Conservation (phyloP, 2,888 invertebrate species). For the Neria commutata region DNA sequence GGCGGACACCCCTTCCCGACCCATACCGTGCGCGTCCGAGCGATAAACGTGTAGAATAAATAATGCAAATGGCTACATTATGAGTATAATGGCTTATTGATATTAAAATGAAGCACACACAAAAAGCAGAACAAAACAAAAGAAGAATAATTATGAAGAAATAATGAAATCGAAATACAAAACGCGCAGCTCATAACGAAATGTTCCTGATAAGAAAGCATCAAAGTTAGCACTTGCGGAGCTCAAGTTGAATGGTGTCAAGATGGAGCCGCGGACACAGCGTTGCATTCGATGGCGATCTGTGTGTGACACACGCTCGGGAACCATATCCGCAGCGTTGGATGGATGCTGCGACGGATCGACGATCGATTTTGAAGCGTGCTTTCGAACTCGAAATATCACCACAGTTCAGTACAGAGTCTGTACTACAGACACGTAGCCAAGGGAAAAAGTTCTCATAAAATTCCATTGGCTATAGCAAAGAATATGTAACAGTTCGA, state of each 20-base stretch:
- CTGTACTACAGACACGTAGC: no score
- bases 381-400: no score
- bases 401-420: no score
- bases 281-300: no score
- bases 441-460: no score
- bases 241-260: neutral
- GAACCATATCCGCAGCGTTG: no score
- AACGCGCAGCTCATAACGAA: slow-evolving; percentile 9
- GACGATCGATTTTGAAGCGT: no score
- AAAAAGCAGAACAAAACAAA: slow-evolving; percentile 19
- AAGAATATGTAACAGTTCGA: no score
- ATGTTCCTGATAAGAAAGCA: slow-evolving; percentile 17
- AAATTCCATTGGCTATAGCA: no score
- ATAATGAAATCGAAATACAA: neutral
- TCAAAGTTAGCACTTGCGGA: slow-evolving; percentile 12
- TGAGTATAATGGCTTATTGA: slow-evolving; percentile 26
- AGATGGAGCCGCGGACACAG: neutral
- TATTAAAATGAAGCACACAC: slow-evolving; percentile 6
- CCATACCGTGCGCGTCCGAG: slow-evolving; percentile 8
- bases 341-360: no score
- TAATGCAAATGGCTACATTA: slow-evolving; percentile 34
- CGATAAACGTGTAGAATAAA: slow-evolving; percentile 36
- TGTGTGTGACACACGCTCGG: no score
- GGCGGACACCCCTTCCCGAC: neutral
- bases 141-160: slow-evolving; percentile 2